A percentile compares a stretch with the other conserved stretches of the same genome.
Conservation (phyloP, 2,113 vertebrate genomes). For the Pygoscelis adeliae region DNA sequence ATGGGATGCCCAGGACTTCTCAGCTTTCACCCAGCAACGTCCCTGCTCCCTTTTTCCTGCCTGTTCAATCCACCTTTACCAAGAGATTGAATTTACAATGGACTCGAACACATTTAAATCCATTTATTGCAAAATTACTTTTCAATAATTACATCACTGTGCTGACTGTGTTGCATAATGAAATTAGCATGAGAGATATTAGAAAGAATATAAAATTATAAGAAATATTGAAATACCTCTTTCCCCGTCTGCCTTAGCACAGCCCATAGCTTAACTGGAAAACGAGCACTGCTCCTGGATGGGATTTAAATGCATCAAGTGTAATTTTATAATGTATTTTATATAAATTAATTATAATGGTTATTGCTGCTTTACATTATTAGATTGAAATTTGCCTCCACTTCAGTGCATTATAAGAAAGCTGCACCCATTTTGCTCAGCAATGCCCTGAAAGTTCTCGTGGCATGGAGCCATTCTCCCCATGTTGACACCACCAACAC, state of each 20-base stretch:
- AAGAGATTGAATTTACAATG: slow-evolving; percentile 79
- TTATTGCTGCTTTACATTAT: slow-evolving; percentile 78
- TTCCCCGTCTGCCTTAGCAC: slow-evolving; percentile 64
- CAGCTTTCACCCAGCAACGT: slow-evolving; percentile 42
- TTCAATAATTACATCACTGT: slow-evolving; percentile 84
- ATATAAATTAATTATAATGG: slow-evolving; percentile 82
- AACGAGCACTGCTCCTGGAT: slow-evolving; percentile 53
- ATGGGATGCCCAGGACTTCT: slow-evolving; percentile 47
- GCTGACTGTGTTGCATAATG: slow-evolving; percentile 81
- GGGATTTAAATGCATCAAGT: slow-evolving; percentile 65
- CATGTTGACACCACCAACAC: neutral
- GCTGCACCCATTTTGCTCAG: neutral
- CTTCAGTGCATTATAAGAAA: slow-evolving; percentile 47
- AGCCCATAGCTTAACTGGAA: slow-evolving; percentile 72
- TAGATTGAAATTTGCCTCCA: slow-evolving; percentile 71
- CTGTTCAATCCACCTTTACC: slow-evolving; percentile 66
- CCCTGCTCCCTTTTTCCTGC: slow-evolving; percentile 36
- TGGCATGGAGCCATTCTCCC: neutral
- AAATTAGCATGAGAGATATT: slow-evolving; percentile 82
- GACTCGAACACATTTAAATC: slow-evolving; percentile 83
- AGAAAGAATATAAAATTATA: slow-evolving; percentile 82
- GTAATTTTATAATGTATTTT: slow-evolving; percentile 79
- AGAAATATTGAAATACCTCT: slow-evolving; percentile 81
- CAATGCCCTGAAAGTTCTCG: neutral
- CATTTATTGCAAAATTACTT: slow-evolving; percentile 88